A percentile compares a stretch with the other conserved stretches of the same genome.
Evolutionary conservation across 1,140 invertebrate species (phyloP).

Genomic region (Chymomyza costata): DNA sequence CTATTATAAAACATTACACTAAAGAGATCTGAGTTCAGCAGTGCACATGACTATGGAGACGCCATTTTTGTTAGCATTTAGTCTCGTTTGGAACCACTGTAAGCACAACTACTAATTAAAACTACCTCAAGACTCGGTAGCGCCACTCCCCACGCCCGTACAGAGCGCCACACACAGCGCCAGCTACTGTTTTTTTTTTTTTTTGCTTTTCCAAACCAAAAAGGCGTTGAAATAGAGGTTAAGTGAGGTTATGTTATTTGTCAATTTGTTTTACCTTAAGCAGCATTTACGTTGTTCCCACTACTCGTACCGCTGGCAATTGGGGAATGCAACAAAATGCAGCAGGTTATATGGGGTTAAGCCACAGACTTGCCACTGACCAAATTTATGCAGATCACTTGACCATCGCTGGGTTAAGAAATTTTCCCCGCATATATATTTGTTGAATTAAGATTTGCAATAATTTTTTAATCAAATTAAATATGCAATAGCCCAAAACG

Average conservation of each 20-base stretch:
- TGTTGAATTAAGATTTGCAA: too few species aligned
- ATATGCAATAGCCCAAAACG: slow-evolving; percentile 49
- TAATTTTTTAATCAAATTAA: slow-evolving; percentile 64
- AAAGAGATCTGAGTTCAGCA: too few species aligned
- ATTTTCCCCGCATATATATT: slow-evolving; percentile 12
- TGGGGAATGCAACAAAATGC: slow-evolving; percentile 10
- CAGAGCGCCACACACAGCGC: neutral
- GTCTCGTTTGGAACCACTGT: too few species aligned
- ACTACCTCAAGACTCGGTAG: too few species aligned
- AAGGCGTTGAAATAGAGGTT: slow-evolving; percentile 58
- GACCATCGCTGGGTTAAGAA: slow-evolving; percentile 29
- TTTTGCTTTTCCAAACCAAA: slow-evolving; percentile 31
- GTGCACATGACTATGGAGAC: too few species aligned
- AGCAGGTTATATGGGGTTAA: slow-evolving; percentile 65
- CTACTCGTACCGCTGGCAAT: neutral
- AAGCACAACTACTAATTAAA: too few species aligned
- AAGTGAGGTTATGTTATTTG: slow-evolving; percentile 72
- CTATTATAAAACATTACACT: too few species aligned
- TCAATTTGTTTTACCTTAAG: slow-evolving; percentile 68
- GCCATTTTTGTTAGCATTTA: too few species aligned
- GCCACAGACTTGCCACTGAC: slow-evolving; percentile 24
- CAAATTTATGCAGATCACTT: slow-evolving; percentile 8
- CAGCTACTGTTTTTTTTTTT: slow-evolving; percentile 1
- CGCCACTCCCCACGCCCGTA: too few species aligned
- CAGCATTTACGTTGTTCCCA: slow-evolving; percentile 34